Conservation (phyloP, 2,888 invertebrate species). For the Julus scandinavius region DNA sequence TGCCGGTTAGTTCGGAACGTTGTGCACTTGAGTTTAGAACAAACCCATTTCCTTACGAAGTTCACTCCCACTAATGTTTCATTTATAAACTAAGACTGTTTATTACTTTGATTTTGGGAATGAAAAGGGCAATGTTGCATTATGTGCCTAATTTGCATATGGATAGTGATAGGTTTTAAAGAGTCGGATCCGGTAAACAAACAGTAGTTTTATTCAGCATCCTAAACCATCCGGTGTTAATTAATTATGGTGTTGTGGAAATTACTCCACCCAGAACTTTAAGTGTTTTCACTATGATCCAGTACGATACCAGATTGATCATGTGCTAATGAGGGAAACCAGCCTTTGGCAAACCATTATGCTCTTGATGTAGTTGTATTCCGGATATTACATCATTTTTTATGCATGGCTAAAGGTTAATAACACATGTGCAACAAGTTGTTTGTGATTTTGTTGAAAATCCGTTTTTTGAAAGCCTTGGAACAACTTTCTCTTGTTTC, state of each 20-base stretch:
- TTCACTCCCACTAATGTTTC: too few species aligned
- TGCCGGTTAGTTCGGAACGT: too few species aligned
- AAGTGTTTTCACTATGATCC: background rate
- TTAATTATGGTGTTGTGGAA: background rate
- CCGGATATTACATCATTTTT: background rate
- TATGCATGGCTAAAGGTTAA: background rate
- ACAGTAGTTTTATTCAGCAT: background rate
- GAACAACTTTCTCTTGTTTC: too few species aligned
- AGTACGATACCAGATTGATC: background rate
- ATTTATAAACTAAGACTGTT: background rate
- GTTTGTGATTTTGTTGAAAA: background rate
- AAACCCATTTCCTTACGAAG: too few species aligned
- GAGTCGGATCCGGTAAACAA: background rate
- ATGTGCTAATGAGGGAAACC: constrained; percentile 6
- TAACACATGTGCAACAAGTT: background rate
- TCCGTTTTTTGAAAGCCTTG: too few species aligned
- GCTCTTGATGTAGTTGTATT: background rate
- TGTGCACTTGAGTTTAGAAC: too few species aligned
- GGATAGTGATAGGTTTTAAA: background rate
- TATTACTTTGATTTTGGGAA: background rate
- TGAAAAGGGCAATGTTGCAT: background rate
- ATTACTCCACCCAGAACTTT: background rate
- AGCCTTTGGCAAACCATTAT: background rate
- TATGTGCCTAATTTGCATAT: background rate
- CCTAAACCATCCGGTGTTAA: background rate